Evolutionary conservation across 2,113 vertebrate genomes (phyloP).

Genomic region (Phalacrocorax carbo): DNA sequence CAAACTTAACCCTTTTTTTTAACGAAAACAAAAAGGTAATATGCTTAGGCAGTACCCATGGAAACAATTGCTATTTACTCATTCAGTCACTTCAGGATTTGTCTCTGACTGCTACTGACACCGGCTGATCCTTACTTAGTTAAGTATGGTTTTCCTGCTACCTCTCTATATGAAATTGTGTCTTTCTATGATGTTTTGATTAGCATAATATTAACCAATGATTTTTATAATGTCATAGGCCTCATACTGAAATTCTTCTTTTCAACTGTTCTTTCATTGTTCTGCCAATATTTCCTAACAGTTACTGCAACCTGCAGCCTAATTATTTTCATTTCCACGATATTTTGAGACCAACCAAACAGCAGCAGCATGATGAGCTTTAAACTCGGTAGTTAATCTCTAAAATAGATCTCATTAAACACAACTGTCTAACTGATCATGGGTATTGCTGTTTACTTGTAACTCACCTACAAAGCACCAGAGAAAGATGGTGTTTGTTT

Average conservation of each 20-base stretch:
- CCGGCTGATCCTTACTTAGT: neutral
- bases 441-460: neutral
- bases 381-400: neutral
- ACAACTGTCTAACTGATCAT: neutral
- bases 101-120: neutral
- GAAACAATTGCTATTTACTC: neutral
- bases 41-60: neutral
- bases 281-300: constrained; percentile 21
- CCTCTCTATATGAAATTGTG: neutral
- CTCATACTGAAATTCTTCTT: neutral
- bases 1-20: neutral
- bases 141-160: neutral
- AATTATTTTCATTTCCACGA: neutral
- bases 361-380: neutral
- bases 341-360: neutral
- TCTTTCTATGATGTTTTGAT: neutral
- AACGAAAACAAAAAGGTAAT: neutral
- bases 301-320: neutral
- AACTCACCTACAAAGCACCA: neutral
- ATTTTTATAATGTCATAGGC: neutral
- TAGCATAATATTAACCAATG: neutral
- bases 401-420: neutral
- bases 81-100: neutral
- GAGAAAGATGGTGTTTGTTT: neutral
- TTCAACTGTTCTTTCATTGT: neutral